Evolutionary conservation across 2,888 invertebrate species (phyloP).

Genomic region (Oscheius myriophilus): DNA sequence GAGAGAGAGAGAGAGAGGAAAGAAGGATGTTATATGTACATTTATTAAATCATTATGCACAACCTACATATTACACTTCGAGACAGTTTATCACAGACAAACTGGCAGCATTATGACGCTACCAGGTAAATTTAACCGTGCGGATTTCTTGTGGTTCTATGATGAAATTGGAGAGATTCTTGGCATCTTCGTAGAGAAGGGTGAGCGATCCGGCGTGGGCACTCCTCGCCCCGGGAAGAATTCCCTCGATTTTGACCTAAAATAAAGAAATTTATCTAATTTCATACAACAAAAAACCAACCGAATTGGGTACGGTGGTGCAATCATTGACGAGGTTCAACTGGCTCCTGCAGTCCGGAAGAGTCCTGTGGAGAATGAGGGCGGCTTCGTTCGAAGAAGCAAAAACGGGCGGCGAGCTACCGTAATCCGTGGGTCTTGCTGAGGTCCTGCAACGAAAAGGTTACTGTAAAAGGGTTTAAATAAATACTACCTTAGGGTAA

Average conservation of each 20-base stretch:
- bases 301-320: neutral
- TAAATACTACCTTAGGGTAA: constrained; percentile 40
- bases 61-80: too few relatives aligned
- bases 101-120: too few relatives aligned
- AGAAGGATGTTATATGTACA: too few relatives aligned
- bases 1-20: too few relatives aligned
- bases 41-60: too few relatives aligned
- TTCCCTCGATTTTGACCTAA: constrained; percentile 3
- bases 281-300: neutral
- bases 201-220: constrained; percentile 37
- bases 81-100: too few relatives aligned
- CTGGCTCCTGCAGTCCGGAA: constrained; percentile 60
- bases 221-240: constrained; percentile 22
- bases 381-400: constrained; percentile 46
- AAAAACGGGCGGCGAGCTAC: constrained; percentile 14
- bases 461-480: neutral
- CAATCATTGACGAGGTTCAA: constrained; percentile 17
- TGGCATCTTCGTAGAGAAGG: constrained; percentile 34
- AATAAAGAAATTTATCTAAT: neutral
- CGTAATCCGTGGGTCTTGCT: constrained; percentile 36
- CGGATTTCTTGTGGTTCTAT: constrained; percentile 39
- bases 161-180: neutral
- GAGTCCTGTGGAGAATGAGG: constrained; percentile 57
- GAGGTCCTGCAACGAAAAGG: constrained; percentile 32
- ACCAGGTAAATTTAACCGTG: constrained; percentile 35